Conservation (phyloP, 2,113 vertebrate genomes). For the Pedionomus torquatus region DNA sequence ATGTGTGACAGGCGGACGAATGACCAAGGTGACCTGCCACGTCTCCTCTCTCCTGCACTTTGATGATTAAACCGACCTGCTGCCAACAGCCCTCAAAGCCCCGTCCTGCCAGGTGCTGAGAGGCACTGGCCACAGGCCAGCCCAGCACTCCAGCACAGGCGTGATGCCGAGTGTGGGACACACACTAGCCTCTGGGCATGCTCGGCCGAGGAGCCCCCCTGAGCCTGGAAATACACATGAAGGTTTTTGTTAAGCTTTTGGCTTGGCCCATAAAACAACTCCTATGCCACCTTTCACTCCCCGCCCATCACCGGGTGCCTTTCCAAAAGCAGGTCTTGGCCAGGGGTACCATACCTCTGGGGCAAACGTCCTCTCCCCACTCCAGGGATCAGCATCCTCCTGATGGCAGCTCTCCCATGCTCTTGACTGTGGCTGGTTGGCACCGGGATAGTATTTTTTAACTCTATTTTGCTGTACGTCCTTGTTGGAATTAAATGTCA, state of each 20-base stretch:
- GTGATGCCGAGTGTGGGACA: neutral
- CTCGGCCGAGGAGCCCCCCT: neutral
- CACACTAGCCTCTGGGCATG: fast-evolving
- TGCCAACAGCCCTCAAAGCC: neutral
- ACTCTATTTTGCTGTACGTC: neutral
- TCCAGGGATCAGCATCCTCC: neutral
- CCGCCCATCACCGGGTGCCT: neutral
- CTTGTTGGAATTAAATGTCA: neutral
- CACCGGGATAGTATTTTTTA: neutral
- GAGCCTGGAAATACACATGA: neutral
- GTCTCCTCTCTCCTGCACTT: neutral
- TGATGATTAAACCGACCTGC: neutral
- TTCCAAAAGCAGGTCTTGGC: neutral
- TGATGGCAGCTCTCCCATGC: fast-evolving
- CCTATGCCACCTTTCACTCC: too few species aligned
- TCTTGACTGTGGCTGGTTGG: neutral
- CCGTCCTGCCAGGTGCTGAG: neutral
- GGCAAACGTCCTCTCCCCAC: fast-evolving
- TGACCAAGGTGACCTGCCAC: neutral
- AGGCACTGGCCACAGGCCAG: neutral
- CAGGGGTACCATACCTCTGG: fast-evolving
- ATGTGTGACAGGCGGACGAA: neutral
- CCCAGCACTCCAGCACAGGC: too few species aligned
- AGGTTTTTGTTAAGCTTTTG: neutral
- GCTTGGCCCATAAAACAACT: neutral